Percentiles rank a stretch among this genome's conserved stretches.
Conservation (phyloP, 2,888 invertebrate species). For the Aporophyla nigra region DNA sequence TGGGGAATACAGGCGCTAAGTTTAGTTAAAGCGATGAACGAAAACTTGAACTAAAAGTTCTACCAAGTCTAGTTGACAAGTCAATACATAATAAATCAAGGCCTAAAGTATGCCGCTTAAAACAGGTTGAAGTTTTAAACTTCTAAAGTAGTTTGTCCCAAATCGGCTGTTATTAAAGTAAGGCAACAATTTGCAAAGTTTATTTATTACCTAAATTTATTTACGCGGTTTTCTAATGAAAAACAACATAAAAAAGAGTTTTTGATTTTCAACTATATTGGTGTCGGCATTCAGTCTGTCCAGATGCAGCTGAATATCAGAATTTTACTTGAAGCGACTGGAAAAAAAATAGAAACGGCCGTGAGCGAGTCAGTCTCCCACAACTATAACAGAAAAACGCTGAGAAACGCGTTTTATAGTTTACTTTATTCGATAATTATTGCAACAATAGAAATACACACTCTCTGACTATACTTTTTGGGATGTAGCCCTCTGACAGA, state of each 20-base stretch:
- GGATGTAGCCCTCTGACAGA: too few relatives aligned
- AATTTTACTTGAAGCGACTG: not conserved
- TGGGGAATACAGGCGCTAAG: not conserved
- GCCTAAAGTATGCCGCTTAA: not conserved
- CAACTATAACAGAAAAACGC: not conserved
- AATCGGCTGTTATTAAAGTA: not conserved
- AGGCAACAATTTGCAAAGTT: not conserved
- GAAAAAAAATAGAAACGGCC: too few relatives aligned
- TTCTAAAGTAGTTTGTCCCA: not conserved
- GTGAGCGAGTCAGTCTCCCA: too few relatives aligned
- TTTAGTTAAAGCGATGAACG: not conserved
- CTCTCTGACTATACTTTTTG: too few relatives aligned
- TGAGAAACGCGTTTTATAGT: too few relatives aligned
- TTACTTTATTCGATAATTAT: too few relatives aligned
- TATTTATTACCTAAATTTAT: not conserved
- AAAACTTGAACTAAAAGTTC: not conserved
- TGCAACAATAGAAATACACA: too few relatives aligned
- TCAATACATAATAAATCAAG: slow-evolving; percentile 22
- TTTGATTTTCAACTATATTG: not conserved
- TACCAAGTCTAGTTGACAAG: not conserved
- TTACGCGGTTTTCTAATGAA: not conserved
- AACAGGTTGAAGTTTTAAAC: not conserved
- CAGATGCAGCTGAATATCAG: not conserved
- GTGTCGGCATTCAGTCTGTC: not conserved
- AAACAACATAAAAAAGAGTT: not conserved